Evolutionary conservation across 2,797 vertebrate species (phyloP), one percentile per base, ranked within the genome.

Genomic region (Ceryle rudis): DNA sequence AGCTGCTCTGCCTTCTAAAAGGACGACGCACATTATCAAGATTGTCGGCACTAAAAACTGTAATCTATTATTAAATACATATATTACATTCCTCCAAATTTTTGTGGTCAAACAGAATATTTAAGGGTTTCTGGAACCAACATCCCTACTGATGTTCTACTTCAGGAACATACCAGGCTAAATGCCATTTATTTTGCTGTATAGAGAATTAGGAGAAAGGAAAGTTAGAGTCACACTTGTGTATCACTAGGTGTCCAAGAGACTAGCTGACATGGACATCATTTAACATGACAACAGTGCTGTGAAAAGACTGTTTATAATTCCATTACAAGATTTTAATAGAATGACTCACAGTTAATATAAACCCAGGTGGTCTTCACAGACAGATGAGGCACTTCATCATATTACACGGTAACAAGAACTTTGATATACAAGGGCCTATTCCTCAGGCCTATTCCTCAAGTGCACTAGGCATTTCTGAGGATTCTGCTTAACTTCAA

Each of bases 401-500:
- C 62, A 89, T 35, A 83, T 39, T 54, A 69, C 39, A 62, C 1
- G 9, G 75, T 44, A 94, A 86, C 49, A 88, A 79, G 29, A 91
- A 91, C 81, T 39, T 85, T 58, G 66, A 78, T 35, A 81, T 78
- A 80, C 46, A 89, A 93, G 82, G 51, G 12, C 18, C 47, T 93
- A 60, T 19, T 93, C 62, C 74, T 92, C 31, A 65, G 49, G 13
- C 16, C 47, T 92, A 69, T 19, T 93, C 62, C 74, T 92, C 31
- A 66, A 93, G 73, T 66, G 52, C 54, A 81, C 35, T 65, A 77
- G 83, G 89, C 37, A n/a, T 29, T 75, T 74, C 66, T 90, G 35
- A 70, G 70, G 58, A 93, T 90, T 58, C 89, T 81, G 81, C 61
- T 67, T 79, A 85, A 93, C 49, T 80, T 74, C 72, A 96, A 88